Evolutionary conservation across 2,888 invertebrate species (phyloP).

Genomic region (Thymelicus lineola): DNA sequence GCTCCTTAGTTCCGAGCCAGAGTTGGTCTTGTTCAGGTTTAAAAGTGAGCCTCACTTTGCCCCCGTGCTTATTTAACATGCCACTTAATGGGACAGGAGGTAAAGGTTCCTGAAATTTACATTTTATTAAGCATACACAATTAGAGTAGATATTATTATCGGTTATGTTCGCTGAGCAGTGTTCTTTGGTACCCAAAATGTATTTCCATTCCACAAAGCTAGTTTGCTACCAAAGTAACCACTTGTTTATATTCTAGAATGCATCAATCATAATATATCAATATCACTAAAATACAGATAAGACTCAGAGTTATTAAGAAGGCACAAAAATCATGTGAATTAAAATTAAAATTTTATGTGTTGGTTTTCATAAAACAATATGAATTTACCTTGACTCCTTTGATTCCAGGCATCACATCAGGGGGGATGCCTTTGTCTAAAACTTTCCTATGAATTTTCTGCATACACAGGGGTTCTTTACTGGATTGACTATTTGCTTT

Average conservation of each 20-base stretch:
- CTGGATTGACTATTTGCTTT: constrained; percentile 83
- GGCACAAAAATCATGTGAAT: too few species aligned
- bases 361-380: too few species aligned
- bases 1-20: constrained; percentile 96
- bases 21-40: constrained; percentile 95
- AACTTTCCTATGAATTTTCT: constrained; percentile 93
- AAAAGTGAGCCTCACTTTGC: constrained; percentile 95
- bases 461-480: constrained; percentile 90
- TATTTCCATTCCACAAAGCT: too few species aligned
- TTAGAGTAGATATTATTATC: too few species aligned
- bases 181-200: too few species aligned
- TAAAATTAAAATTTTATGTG: background rate
- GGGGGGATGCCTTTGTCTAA: constrained; percentile 96
- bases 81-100: constrained; percentile 93
- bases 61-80: constrained; percentile 95
- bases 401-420: constrained; percentile 94
- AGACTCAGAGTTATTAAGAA: too few species aligned
- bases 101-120: constrained; percentile 87
- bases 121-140: background rate
- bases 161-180: too few species aligned
- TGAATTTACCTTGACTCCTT: constrained; percentile 88
- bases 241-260: too few species aligned
- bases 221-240: too few species aligned
- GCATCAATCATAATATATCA: too few species aligned
- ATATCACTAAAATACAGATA: too few species aligned